Evolutionary conservation across 2,113 vertebrate genomes (phyloP).

Genomic region (Lycocorax pyrrhopterus): DNA sequence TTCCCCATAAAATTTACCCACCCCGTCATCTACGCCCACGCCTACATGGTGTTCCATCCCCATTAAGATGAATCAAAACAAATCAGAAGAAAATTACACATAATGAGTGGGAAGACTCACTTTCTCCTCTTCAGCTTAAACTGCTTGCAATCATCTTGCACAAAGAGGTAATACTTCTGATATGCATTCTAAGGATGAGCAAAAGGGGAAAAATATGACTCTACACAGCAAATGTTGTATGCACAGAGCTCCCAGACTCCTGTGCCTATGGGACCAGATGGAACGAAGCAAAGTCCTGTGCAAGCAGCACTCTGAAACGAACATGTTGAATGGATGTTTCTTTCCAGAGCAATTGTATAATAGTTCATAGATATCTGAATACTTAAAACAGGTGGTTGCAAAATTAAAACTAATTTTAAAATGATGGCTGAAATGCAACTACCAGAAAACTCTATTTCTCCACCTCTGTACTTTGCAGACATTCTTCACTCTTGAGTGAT

Average conservation of each 20-base stretch:
- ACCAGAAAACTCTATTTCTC: background rate
- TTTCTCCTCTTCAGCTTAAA: slow-evolving; percentile 43
- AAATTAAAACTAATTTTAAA: background rate
- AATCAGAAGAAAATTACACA: slow-evolving; percentile 56
- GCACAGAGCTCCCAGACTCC: background rate
- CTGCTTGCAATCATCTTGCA: background rate
- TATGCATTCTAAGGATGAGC: background rate
- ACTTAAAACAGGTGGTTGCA: background rate
- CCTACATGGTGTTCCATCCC: slow-evolving; percentile 26
- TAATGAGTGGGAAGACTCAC: slow-evolving; percentile 49
- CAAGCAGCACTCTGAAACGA: background rate
- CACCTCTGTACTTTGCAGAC: background rate
- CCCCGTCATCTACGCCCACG: background rate
- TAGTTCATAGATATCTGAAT: background rate
- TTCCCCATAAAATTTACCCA: slow-evolving; percentile 30
- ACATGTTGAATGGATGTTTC: background rate
- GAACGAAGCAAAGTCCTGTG: background rate
- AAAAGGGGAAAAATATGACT: background rate
- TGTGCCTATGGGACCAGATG: background rate
- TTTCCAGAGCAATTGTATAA: background rate
- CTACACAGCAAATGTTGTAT: background rate
- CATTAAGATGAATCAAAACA: slow-evolving; percentile 43
- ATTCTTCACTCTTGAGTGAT: background rate
- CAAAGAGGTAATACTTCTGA: background rate
- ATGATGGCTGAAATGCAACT: background rate